Base-by-base conservation (phyloP, 2,797 vertebrate species). In the Anableps anableps region DNA sequence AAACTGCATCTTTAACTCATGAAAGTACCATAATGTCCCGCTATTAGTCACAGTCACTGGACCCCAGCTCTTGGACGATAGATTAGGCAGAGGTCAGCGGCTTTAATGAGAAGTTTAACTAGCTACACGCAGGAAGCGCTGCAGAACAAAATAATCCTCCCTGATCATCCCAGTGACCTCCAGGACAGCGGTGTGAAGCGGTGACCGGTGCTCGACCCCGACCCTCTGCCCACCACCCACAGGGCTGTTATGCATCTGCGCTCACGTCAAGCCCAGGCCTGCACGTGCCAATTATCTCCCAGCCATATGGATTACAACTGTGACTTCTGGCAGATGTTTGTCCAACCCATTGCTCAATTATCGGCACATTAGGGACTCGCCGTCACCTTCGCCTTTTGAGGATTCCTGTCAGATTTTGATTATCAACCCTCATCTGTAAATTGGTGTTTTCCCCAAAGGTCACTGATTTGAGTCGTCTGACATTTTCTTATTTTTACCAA, bases 221-320 rank as follows among this genome's bases (percentile, higher is more conserved):
- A 94, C 91, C 87, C 89, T 88, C 91, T 88, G 90, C 89, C 93
- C 93, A 93, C 93, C 94, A 93, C 94, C 91, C 93, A 93, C 91
- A 83, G 85, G 89, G 88, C 88, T 90, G 95, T 94, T 92, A 86
- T 93, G 93, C 92, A 94, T 95, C 94, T 86, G 88, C 76, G 85
- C 88, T 90, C 89, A 83, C 80, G 89, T 95, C 94, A 95, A 95
- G 95, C 91, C 95, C 47, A 77, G 95, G 84, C 96, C 91, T 95
- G 95, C 77, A 82, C 21, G 72, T 75, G 64, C 94, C 94, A 96
- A 95, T 96, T 96, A 96, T 86, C 91, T 93, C 85, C 51, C 77
- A 66, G 82, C 93, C 92, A 92, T 93, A 94, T 94, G 94, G 94
- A 94, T 95, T 92, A 91, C 90, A 93, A 92, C 91, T 91, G 92